These are phyloP conservation scores for Thrips palmi DNA, from an alignment of 1,140 invertebrate genomes.

Conservation along the genomic window DNA sequence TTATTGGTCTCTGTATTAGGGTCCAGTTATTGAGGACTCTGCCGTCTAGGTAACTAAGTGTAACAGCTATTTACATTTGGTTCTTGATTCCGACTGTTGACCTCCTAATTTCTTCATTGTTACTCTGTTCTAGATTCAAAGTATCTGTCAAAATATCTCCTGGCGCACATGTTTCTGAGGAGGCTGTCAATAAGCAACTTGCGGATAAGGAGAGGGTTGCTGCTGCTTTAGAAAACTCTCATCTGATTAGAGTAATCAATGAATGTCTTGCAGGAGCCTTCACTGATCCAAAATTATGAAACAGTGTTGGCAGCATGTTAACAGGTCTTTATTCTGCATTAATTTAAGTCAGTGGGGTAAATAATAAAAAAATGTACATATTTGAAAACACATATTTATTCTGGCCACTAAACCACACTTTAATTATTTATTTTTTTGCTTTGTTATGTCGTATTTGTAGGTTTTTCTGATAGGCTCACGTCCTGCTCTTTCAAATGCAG, in stretches of 20 bases:
- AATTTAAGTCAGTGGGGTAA: neutral
- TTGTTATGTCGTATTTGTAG: slow-evolving; percentile 70
- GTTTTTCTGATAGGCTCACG: slow-evolving; percentile 71
- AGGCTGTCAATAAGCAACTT: slow-evolving; percentile 91
- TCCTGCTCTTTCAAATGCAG: slow-evolving; percentile 65
- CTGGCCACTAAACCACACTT: neutral
- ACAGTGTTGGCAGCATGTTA: neutral
- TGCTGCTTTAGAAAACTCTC: slow-evolving; percentile 85
- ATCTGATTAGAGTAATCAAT: slow-evolving; percentile 86
- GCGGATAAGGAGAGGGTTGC: slow-evolving; percentile 96
- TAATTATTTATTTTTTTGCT: neutral
- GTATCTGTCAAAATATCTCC: slow-evolving; percentile 79
- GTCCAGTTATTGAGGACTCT: slow-evolving; percentile 78
- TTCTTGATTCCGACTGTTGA: too few species aligned
- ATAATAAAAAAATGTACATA: neutral
- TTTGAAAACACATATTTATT: slow-evolving; percentile 3
- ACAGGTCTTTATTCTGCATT: neutral
- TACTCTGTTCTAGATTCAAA: slow-evolving; percentile 73
- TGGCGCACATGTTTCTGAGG: slow-evolving; percentile 80
- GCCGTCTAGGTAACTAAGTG: too few species aligned
- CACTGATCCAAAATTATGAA: neutral
- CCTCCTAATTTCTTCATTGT: too few species aligned
- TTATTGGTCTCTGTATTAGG: slow-evolving; percentile 78
- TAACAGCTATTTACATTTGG: slow-evolving; percentile 15
- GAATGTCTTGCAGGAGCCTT: slow-evolving; percentile 47